Conservation (phyloP, 1,140 invertebrate species). For the Macrotrachela quadricornifera region DNA sequence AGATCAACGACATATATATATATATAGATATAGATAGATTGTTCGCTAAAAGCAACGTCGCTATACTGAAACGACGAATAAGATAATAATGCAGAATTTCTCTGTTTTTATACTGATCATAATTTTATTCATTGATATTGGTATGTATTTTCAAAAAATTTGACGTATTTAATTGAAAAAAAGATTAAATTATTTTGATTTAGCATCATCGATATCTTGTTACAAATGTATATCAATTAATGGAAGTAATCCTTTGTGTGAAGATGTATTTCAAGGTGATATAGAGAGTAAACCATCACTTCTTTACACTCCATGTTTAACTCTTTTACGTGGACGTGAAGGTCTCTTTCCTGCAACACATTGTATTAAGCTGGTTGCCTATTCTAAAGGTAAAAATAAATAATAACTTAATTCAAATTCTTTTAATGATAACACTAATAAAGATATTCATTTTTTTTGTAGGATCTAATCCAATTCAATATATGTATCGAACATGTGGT, state of each 20-base stretch:
- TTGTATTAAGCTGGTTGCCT: slow-evolving; percentile 52
- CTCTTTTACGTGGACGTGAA: slow-evolving; percentile 64
- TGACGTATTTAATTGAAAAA: too few relatives aligned
- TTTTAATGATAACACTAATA: neutral
- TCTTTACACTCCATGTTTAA: slow-evolving; percentile 47
- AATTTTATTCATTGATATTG: too few relatives aligned
- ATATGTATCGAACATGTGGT: too few relatives aligned
- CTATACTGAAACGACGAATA: too few relatives aligned
- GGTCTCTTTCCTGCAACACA: slow-evolving; percentile 85
- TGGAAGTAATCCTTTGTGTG: slow-evolving; percentile 59
- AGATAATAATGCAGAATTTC: too few relatives aligned
- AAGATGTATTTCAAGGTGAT: slow-evolving; percentile 66
- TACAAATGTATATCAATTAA: slow-evolving; percentile 85
- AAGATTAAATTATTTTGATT: too few relatives aligned
- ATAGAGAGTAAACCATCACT: slow-evolving; percentile 19
- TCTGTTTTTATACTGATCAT: too few relatives aligned
- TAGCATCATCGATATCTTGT: slow-evolving; percentile 50
- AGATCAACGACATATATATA: too few relatives aligned
- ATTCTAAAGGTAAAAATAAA: neutral
- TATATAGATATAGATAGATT: too few relatives aligned
- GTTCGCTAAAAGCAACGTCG: too few relatives aligned
- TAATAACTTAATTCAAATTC: neutral
- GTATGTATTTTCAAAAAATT: too few relatives aligned
- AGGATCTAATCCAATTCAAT: too few relatives aligned
- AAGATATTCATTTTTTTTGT: neutral